Evolutionary conservation across 2,797 vertebrate genomes (phyloP), one percentile per base, ranked within the genome.

Genomic region (Petrocephalus schoutedeni): DNA sequence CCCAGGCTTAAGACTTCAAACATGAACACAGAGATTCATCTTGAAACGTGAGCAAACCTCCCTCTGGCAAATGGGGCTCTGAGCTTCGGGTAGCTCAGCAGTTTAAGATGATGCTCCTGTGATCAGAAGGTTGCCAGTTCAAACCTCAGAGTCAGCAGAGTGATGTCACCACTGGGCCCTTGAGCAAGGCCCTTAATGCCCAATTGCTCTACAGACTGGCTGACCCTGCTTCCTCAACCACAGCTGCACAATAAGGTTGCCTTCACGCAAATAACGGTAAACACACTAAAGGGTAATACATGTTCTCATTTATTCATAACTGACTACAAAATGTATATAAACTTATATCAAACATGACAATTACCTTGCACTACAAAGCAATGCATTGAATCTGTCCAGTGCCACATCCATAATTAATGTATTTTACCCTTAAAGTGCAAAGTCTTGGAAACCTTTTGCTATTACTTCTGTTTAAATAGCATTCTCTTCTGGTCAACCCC

Each of bases 401-500:
- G 5, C 71, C 36, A 77, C 16, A 45, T 45, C 4, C 32, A 74
- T 16, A 74, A 16, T 12, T 36, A 74, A 74, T 6, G 12, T 41
- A 74, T 41, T 74, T 77, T 5, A 77, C 16, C 5, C 41, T 77
- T 77, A 77, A 16, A 77, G 71, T 45, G 6, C n/a, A 53, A 12
- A 21, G 2, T 36, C 0, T 28, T 85, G 12, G 45, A 14, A 7
- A 64, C 61, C 36, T 77, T 71, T 45, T 45, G 41, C 4, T 45
- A 45, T 45, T 85, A 23, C 45, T 74, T 56, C n/a, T 57, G 67
- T 77, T 74, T 88, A 32, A 74, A 86, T 86, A 9, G 16, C 28
- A 36, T 86, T 57, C 64, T 74, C 56, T 16, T 86, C 59, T 58
- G 21, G 85, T 88, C 61, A 88, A 53, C 54, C 51, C 53, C 51